Conservation (phyloP, 1,140 invertebrate genomes). For the Brachionus angularis region DNA sequence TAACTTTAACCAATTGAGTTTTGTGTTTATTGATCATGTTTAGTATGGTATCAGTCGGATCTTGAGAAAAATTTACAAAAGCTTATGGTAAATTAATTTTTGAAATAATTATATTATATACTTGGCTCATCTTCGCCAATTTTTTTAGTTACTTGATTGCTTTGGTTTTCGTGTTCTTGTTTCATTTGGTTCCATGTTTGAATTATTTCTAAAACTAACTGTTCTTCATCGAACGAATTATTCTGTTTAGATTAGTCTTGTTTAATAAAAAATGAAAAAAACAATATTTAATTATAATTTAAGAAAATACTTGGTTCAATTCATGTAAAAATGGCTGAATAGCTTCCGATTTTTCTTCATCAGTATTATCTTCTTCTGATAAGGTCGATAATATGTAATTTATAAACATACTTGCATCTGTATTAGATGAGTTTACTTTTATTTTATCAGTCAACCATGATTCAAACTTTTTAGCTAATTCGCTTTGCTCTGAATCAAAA, state of each 20-base stretch:
- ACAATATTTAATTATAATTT: not conserved
- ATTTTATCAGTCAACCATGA: slow-evolving; percentile 4
- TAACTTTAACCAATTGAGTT: slow-evolving; percentile 7
- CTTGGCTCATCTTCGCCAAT: not conserved
- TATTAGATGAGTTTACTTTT: not conserved
- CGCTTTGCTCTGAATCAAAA: not conserved
- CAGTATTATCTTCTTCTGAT: not conserved
- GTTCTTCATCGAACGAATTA: not conserved
- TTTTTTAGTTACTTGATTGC: not conserved
- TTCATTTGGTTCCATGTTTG: slow-evolving; percentile 7
- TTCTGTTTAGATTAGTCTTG: too few species aligned
- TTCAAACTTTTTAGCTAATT: slow-evolving; percentile 3
- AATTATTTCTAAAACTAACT: not conserved
- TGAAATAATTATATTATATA: too few species aligned
- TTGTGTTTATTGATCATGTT: slow-evolving; percentile 25
- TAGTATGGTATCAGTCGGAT: slow-evolving; percentile 22
- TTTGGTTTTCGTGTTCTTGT: not conserved
- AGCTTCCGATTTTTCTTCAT: slow-evolving; percentile 20
- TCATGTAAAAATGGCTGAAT: slow-evolving; percentile 33
- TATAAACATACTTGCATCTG: slow-evolving; percentile 4
- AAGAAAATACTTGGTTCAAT: not conserved
- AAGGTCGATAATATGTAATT: slow-evolving; percentile 17
- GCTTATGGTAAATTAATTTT: not conserved
- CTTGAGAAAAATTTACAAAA: not conserved
- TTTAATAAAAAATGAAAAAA: not conserved